These are phyloP conservation scores for Grus americana DNA, from an alignment of 2,113 vertebrate species.

Conservation along the genomic window DNA sequence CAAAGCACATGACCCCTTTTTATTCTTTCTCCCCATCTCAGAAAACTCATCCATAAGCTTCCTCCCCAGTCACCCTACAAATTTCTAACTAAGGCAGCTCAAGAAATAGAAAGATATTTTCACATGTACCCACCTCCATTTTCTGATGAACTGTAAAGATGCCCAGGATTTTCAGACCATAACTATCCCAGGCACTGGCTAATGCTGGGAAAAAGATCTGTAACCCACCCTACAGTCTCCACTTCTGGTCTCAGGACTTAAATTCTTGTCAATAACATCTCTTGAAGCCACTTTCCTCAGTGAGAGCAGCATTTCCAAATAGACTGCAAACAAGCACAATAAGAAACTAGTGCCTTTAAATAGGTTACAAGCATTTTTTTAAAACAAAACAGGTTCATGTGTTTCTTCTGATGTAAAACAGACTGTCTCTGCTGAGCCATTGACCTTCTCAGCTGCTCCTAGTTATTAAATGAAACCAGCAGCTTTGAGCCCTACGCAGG, in stretches of 20 bases:
- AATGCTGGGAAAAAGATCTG: neutral
- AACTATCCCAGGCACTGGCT: neutral
- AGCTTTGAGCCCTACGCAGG: neutral
- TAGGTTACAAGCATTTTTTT: neutral
- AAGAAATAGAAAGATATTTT: neutral
- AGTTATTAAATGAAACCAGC: neutral
- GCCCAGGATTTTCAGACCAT: neutral
- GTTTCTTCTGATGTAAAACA: neutral
- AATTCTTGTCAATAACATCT: neutral
- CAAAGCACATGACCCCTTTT: neutral
- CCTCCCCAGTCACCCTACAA: neutral
- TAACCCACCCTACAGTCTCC: neutral
- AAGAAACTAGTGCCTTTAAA: neutral
- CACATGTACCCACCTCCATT: neutral
- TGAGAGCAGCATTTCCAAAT: rapidly evolving
- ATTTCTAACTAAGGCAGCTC: neutral
- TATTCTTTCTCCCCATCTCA: neutral
- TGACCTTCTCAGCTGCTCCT: neutral
- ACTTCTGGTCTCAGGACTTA: neutral
- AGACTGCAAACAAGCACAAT: rapidly evolving
- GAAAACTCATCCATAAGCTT: neutral
- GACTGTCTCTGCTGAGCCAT: neutral
- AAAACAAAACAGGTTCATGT: neutral
- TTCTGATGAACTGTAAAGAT: neutral
- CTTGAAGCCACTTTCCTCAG: neutral